These are phyloP conservation scores for Helostoma temminkii DNA, from an alignment of 2,797 vertebrate species.

Conservation along the genomic window DNA sequence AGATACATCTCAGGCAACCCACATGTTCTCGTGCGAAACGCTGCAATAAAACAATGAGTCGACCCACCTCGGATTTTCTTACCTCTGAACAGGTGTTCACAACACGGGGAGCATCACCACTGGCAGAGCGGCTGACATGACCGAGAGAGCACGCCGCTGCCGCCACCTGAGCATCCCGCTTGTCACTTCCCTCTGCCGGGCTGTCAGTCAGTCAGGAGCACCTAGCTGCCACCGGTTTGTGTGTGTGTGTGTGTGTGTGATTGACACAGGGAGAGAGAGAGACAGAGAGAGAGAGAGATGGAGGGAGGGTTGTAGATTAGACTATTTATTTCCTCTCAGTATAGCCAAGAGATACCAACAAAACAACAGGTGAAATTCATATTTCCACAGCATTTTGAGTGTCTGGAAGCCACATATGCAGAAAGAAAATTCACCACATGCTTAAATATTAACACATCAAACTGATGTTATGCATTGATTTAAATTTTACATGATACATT, in stretches of 20 bases:
- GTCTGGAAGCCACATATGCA: background rate
- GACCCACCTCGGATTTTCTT: slow-evolving; percentile 30
- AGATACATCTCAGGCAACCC: slow-evolving; percentile 13
- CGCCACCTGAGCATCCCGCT: slow-evolving; percentile 62
- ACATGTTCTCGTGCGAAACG: background rate
- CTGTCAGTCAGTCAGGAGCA: slow-evolving; percentile 72
- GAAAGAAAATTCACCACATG: too few relatives aligned
- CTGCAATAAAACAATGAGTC: background rate
- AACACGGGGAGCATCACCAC: slow-evolving; percentile 30
- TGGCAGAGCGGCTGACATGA: slow-evolving; percentile 46
- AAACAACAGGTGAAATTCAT: background rate
- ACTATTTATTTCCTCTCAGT: background rate
- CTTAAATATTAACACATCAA: background rate
- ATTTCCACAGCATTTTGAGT: background rate
- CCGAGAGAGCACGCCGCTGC: slow-evolving; percentile 33
- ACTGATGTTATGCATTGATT: background rate
- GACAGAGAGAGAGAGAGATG: slow-evolving; percentile 6
- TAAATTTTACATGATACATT: background rate
- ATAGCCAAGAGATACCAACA: background rate
- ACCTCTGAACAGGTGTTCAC: slow-evolving; percentile 55
- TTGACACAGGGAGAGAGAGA: background rate
- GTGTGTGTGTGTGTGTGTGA: slow-evolving; percentile 32
- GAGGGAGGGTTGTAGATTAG: slow-evolving; percentile 7
- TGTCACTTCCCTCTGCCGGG: slow-evolving; percentile 52
- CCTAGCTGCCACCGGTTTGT: slow-evolving; percentile 42